Percentiles rank a stretch among this genome's conserved stretches.
These are phyloP conservation scores for Tylochromis polylepis DNA, from an alignment of 2,113 vertebrate genomes.

Conservation along the genomic window DNA sequence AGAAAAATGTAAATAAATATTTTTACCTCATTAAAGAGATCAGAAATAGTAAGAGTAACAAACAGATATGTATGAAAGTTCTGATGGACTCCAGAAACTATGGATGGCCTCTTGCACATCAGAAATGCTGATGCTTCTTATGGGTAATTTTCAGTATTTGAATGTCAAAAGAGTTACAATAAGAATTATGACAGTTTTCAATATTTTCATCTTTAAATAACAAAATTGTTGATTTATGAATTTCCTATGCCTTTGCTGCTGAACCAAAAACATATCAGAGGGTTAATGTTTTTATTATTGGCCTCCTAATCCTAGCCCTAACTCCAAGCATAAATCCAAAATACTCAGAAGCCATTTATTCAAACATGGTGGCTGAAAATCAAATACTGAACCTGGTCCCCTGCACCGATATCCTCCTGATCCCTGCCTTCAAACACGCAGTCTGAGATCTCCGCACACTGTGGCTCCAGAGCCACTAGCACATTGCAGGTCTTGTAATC, in stretches of 20 bases:
- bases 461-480: constrained; percentile 70
- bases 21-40: background rate
- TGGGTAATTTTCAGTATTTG: background rate
- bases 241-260: background rate
- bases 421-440: constrained; percentile 69
- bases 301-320: background rate
- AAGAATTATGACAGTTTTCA: background rate
- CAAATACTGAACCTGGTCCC: constrained; percentile 68
- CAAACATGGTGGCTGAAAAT: background rate
- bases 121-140: background rate
- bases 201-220: background rate
- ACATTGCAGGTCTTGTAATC: constrained; percentile 78
- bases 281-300: background rate
- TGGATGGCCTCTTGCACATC: too few species aligned
- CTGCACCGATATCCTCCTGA: constrained; percentile 72
- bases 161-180: background rate
- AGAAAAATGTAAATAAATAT: background rate
- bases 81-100: too few species aligned
- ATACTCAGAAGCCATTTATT: background rate
- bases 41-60: background rate
- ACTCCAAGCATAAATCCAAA: background rate
- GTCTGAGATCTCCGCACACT: constrained; percentile 67
- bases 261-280: background rate
- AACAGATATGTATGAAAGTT: background rate
- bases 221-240: background rate